A percentile compares a stretch with the other conserved stretches of the same genome.
phyloP scores from a whole-genome alignment of 2,888 invertebrate species.

The Scaptomyza polygonia region DNA sequence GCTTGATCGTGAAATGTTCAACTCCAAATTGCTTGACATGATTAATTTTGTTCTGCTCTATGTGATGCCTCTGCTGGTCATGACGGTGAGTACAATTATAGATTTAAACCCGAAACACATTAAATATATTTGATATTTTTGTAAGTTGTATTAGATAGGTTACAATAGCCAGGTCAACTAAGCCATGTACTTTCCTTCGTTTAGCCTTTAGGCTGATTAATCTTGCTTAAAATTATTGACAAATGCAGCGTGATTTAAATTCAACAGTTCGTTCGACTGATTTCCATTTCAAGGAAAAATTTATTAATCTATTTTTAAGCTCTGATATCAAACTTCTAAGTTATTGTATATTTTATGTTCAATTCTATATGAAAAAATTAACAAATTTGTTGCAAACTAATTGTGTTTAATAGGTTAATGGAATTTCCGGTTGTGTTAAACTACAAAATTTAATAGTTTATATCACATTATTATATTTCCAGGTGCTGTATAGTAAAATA shows the following conservation, averaged over 20 bases:
- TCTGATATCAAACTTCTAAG: too few species aligned
- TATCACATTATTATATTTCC: slow-evolving; percentile 13
- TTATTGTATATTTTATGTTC: too few species aligned
- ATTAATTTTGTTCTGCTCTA: slow-evolving; percentile 93
- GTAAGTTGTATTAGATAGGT: too few species aligned
- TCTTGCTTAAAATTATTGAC: too few species aligned
- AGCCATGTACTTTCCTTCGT: too few species aligned
- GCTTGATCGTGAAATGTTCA: slow-evolving; percentile 90
- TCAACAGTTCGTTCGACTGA: neutral
- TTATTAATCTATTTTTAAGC: too few species aligned
- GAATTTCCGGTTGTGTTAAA: neutral
- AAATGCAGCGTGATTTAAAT: slow-evolving; percentile 4
- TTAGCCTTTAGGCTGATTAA: too few species aligned
- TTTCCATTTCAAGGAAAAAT: too few species aligned
- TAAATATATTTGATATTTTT: too few species aligned
- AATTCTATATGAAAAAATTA: neutral
- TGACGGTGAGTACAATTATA: slow-evolving; percentile 90
- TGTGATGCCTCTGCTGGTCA: slow-evolving; percentile 91
- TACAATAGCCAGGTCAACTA: too few species aligned
- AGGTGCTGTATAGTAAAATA: slow-evolving; percentile 93
- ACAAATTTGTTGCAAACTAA: neutral
- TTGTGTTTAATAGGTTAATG: neutral
- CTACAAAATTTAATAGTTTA: neutral
- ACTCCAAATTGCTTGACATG: slow-evolving; percentile 91
- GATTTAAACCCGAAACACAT: too few species aligned